phyloP scores from a whole-genome alignment of 2,797 vertebrate species.

The Tangara arthus region DNA sequence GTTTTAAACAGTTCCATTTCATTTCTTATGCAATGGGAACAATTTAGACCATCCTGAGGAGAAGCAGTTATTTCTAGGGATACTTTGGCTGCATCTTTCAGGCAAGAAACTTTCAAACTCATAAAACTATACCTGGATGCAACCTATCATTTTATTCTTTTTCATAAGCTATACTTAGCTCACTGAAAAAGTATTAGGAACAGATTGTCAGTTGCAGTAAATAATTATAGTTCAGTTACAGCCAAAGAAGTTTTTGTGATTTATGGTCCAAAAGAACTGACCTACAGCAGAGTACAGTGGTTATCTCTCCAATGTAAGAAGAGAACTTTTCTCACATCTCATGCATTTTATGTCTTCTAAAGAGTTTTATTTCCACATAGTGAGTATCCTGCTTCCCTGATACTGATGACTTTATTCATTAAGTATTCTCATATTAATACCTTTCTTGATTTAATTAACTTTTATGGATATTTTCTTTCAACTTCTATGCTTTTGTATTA shows the following conservation, averaged over 20 bases:
- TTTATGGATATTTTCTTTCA: not conserved
- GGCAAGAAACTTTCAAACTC: not conserved
- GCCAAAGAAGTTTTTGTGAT: not conserved
- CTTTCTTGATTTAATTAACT: constrained; percentile 45
- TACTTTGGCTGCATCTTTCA: not conserved
- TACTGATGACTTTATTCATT: not conserved
- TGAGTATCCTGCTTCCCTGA: not conserved
- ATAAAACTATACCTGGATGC: not conserved
- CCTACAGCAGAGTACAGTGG: not conserved
- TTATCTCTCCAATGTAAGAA: not conserved
- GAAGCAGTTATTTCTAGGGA: not conserved
- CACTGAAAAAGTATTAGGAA: not conserved
- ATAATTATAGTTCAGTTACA: not conserved
- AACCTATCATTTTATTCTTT: not conserved
- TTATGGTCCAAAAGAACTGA: not conserved
- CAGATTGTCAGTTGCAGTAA: not conserved
- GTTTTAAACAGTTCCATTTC: not conserved
- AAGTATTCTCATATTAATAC: not conserved
- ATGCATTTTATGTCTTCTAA: not conserved
- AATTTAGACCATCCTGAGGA: not conserved
- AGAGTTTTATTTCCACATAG: not conserved
- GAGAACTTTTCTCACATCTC: not conserved
- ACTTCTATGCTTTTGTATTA: not conserved
- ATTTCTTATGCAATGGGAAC: not conserved
- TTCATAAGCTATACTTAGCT: not conserved